Evolutionary conservation across 2,113 vertebrate species (phyloP), one percentile per base, ranked within the genome.

Genomic region (Fulica atra): DNA sequence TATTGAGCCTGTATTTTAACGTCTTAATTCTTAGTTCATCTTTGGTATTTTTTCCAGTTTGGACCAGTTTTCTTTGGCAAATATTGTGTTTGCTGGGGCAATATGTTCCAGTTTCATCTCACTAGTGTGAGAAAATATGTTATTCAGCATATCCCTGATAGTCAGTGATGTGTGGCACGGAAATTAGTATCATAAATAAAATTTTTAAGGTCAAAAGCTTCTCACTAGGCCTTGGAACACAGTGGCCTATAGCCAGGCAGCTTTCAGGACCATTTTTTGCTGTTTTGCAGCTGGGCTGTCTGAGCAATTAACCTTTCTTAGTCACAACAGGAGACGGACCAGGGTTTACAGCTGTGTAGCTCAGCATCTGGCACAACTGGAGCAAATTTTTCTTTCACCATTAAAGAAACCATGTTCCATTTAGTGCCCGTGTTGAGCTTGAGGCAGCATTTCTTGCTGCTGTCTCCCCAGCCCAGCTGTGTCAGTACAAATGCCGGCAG

Each of bases 401-500:
- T 65, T 81, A 60, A 91, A 93, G 93, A 92, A 94, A 87, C 44
- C 19, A 44, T 74, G 25, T 86, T 88, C 54, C n/a, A 44, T 77
- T 72, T 85, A 96, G 66, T 82, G 78, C 50, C n/a, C 4, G 6
- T 85, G 71, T 36, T 73, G 60, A 83, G 48, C 19, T 14, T 59
- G 42, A 38, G 44, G 42, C 42, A 86, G 20, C 33, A 57, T 68
- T 90, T 94, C 79, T 78, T 59, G 66, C 68, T 82, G 60, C 44
- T 9, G 20, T 13, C 10, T 69, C 35, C 15, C 8, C 70, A 89
- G 40, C 18, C 26, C 57, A 77, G 81, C 48, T 85, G 56, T 24
- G 50, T 70, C 36, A 53, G 33, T 53, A 70, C 2, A 3, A 85
- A 76, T 0, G 1, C 25, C 0, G 0, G 31, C 0, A 0, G 28